Evolutionary conservation across 2,797 vertebrate genomes (phyloP).

Genomic region (Peromyscus nudipes): DNA sequence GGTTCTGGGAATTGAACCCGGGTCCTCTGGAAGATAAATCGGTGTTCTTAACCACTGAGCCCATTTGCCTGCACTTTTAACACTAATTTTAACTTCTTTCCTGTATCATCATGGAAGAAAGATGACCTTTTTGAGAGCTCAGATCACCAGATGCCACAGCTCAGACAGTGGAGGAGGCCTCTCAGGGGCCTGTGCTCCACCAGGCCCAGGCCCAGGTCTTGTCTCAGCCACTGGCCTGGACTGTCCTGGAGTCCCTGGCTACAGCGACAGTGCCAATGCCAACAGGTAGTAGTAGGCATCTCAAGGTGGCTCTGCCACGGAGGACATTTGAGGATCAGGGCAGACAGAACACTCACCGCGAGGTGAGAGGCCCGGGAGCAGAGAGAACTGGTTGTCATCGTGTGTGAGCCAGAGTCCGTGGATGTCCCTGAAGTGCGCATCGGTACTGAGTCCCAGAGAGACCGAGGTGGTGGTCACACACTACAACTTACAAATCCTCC

Average conservation of each 20-base stretch:
- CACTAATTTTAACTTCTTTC: background rate
- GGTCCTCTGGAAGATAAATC: background rate
- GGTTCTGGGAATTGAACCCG: background rate
- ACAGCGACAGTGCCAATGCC: too few relatives aligned
- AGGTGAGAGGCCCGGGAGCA: accelerated
- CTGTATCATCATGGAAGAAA: background rate
- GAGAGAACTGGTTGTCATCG: background rate
- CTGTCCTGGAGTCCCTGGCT: background rate
- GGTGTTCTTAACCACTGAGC: background rate
- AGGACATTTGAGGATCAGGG: background rate
- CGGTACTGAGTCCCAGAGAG: background rate
- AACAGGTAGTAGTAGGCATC: too few relatives aligned
- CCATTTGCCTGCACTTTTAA: background rate
- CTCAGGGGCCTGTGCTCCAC: accelerated
- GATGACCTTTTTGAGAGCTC: background rate
- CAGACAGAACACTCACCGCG: background rate
- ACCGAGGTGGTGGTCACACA: background rate
- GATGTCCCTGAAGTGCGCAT: background rate
- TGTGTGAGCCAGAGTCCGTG: accelerated
- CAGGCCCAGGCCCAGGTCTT: background rate
- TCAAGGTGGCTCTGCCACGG: background rate
- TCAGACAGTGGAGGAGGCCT: background rate
- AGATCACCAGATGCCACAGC: background rate
- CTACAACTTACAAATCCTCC: background rate
- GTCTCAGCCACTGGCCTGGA: background rate